A percentile compares a stretch with the other conserved stretches of the same genome.
These are phyloP conservation scores for Cygnus olor DNA, from an alignment of 2,797 vertebrate species.

Conservation along the genomic window DNA sequence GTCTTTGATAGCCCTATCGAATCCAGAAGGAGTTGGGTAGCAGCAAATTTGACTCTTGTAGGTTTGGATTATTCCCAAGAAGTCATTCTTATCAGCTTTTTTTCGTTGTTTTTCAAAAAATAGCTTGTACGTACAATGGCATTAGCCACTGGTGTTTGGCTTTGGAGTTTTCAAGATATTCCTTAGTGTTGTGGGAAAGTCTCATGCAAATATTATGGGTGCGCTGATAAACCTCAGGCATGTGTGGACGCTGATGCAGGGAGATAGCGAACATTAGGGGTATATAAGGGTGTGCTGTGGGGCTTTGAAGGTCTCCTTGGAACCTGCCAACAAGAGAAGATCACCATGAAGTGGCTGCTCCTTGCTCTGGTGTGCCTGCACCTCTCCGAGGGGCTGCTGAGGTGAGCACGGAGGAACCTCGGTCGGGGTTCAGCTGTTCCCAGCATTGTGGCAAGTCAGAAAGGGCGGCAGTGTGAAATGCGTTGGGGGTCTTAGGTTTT, in stretches of 20 bases:
- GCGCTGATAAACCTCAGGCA: not conserved
- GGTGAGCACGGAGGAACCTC: not conserved
- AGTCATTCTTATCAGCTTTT: not conserved
- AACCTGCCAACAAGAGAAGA: not conserved
- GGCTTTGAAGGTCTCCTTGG: not conserved
- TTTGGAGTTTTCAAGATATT: not conserved
- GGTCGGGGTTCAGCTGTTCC: not conserved
- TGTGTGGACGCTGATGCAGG: not conserved
- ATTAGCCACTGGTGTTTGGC: not conserved
- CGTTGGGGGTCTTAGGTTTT: not conserved
- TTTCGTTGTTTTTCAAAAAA: not conserved
- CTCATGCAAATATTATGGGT: not conserved
- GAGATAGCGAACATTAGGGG: not conserved
- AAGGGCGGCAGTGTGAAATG: not conserved
- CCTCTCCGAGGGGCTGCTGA: not conserved
- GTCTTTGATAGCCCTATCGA: not conserved
- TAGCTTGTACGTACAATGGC: not conserved
- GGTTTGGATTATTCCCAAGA: not conserved
- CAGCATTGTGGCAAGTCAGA: not conserved
- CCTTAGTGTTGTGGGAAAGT: not conserved
- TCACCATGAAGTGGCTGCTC: not conserved
- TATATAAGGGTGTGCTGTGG: not conserved
- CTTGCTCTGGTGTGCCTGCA: constrained; percentile 1
- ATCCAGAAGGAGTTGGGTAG: not conserved
- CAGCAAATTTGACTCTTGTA: not conserved